Base-by-base conservation (phyloP, 2,888 invertebrate genomes). In the Caenorhabditis sp. region DNA sequence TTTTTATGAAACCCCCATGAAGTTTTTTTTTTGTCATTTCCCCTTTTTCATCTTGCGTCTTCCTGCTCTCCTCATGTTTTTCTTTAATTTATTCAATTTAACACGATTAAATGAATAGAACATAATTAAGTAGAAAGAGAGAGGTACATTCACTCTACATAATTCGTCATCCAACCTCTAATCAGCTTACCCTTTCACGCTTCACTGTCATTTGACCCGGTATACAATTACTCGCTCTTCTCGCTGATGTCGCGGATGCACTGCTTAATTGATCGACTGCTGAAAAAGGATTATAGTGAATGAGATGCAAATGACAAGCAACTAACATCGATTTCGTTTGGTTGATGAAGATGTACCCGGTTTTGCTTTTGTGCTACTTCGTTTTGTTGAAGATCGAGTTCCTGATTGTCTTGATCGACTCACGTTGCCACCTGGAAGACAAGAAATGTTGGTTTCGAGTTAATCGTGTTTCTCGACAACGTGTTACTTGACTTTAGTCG, bases 351-450 rank as follows among this genome's bases (percentile, higher is more conserved):
- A 3, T 17, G 43, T 43, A 3, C 43, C 43, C 5, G 7, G 7
- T 43, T 64, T 57, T 14, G 43, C 20, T 1, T 43, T 21, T 8
- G 59, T 49, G 27, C 58, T 53, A 23, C 27, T 27, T 20, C 63
- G 63, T 14, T 63, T 63, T 1, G 61, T 58, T 5, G 75, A 65
- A 31, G 65, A 54, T 26, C 68, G 26, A 3, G 53, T 70, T 14
- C 67, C 60, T 10, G 67, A 69, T 12, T 20, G 10, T 25, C 63
- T 69, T 0, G 73, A 63, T 1, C 69, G 63, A 21, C 25, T 58
- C 25, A 75, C 60, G 0, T 63, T 60, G 2, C 74, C 74, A 14
- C 59, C 74, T 70, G 43, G 25, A 65, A 52, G 23, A 23, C 20
- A n/a, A 25, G 49, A 17, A 49, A 8, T 14, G 52, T 10, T n/a